phyloP scores from a whole-genome alignment of 2,113 vertebrate genomes.

The Oostethus manadensis region DNA sequence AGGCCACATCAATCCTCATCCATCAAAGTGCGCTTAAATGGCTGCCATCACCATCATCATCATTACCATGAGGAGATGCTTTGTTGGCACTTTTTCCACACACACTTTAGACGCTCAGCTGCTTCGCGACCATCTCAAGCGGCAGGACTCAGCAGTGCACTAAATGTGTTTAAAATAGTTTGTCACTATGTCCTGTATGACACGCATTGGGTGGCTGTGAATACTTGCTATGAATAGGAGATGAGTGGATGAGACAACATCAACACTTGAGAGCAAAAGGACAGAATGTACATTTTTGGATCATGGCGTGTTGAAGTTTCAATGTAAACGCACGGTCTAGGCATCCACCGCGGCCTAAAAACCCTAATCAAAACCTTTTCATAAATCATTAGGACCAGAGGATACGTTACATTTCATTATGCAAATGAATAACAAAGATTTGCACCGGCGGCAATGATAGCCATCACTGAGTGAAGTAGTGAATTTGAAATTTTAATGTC shows the following conservation, averaged over 20 bases:
- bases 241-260: constrained; percentile 8
- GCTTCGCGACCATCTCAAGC: not conserved
- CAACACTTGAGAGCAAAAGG: not conserved
- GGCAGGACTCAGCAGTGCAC: not conserved
- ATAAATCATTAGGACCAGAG: too few relatives aligned
- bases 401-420: too few relatives aligned
- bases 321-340: too few relatives aligned
- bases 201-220: not conserved
- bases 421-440: too few relatives aligned
- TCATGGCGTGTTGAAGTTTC: too few relatives aligned
- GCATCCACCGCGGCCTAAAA: too few relatives aligned
- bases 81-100: constrained; percentile 41
- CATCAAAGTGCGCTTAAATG: constrained; percentile 48
- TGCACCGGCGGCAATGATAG: too few relatives aligned
- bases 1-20: constrained; percentile 62
- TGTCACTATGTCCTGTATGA: not conserved
- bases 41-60: constrained; percentile 25
- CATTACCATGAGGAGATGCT: constrained; percentile 34
- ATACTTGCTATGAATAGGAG: constrained; percentile 2
- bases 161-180: constrained; percentile 11
- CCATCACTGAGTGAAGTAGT: too few relatives aligned
- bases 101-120: constrained; percentile 26
- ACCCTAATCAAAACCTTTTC: too few relatives aligned
- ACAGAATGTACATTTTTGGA: not conserved
- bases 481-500: too few relatives aligned